These are phyloP conservation scores for Parambassis ranga DNA, from an alignment of 2,797 vertebrate genomes.

Conservation along the genomic window DNA sequence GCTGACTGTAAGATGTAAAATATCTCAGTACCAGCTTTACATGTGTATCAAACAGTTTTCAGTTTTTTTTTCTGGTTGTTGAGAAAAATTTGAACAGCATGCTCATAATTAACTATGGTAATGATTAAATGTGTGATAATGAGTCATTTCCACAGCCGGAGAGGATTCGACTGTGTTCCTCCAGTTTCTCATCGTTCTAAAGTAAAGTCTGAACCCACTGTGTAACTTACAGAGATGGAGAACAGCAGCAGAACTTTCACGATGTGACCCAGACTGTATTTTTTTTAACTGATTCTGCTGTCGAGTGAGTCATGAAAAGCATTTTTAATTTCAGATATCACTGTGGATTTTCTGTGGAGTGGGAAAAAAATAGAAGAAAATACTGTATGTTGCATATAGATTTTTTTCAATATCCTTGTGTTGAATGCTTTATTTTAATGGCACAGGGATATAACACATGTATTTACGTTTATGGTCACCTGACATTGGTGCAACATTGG, in stretches of 20 bases:
- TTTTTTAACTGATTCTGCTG: background rate
- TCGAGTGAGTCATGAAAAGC: background rate
- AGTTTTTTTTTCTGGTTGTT: background rate
- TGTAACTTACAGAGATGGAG: background rate
- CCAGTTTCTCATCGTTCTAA: background rate
- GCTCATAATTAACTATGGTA: slow-evolving; percentile 21
- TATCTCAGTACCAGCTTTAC: background rate
- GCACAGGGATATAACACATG: too few relatives aligned
- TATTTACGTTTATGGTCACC: too few relatives aligned
- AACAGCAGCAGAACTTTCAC: background rate
- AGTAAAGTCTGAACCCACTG: slow-evolving; percentile 1
- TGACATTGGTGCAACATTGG: too few relatives aligned
- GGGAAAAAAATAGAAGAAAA: too few relatives aligned
- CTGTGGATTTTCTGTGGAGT: background rate
- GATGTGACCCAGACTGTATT: background rate
- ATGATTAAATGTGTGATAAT: slow-evolving; percentile 33
- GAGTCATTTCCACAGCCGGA: slow-evolving; percentile 21
- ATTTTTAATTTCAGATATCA: background rate
- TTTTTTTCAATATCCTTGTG: too few relatives aligned
- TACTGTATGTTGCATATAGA: too few relatives aligned
- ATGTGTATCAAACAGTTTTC: slow-evolving; percentile 13
- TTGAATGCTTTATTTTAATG: too few relatives aligned
- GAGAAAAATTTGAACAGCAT: slow-evolving; percentile 21
- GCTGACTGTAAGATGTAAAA: background rate
- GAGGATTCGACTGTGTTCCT: slow-evolving; percentile 6